A percentile compares a stretch with the other conserved stretches of the same genome.
phyloP scores from a whole-genome alignment of 2,113 vertebrate genomes.

The Struthidea cinerea region DNA sequence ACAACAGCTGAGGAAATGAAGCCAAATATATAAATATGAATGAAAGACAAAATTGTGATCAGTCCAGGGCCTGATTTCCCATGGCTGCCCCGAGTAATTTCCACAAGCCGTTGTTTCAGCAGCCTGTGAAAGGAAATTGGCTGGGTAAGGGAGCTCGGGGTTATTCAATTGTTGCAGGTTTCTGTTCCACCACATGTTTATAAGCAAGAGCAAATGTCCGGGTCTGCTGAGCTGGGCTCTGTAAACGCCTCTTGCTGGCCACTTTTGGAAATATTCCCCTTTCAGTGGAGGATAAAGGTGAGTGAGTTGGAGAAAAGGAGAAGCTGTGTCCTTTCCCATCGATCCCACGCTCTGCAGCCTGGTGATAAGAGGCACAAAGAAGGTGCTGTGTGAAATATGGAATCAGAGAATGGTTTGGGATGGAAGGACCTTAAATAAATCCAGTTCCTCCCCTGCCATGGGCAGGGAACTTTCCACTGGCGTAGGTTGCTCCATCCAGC shows the following conservation, averaged over 20 bases:
- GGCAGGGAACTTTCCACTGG: background rate
- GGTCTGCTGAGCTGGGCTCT: background rate
- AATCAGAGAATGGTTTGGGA: background rate
- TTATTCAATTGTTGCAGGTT: background rate
- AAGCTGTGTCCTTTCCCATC: rapidly evolving
- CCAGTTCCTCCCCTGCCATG: background rate
- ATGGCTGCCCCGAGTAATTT: background rate
- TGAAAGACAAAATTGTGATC: background rate
- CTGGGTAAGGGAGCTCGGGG: background rate
- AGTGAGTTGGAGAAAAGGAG: background rate
- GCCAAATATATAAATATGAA: background rate
- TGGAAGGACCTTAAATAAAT: background rate
- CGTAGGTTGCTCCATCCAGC: background rate
- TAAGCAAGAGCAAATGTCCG: background rate
- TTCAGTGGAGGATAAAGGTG: rapidly evolving
- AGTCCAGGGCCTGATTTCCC: background rate
- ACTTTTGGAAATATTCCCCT: background rate
- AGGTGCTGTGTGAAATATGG: rapidly evolving
- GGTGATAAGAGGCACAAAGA: background rate
- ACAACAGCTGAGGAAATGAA: background rate
- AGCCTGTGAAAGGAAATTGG: background rate
- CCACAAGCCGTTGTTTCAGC: background rate
- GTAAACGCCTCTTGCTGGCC: background rate
- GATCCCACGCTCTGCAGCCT: rapidly evolving
- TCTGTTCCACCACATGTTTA: background rate